A percentile compares a stretch with the other conserved stretches of the same genome.
phyloP scores from a whole-genome alignment of 2,888 invertebrate species.

The Drosophila formosana region DNA sequence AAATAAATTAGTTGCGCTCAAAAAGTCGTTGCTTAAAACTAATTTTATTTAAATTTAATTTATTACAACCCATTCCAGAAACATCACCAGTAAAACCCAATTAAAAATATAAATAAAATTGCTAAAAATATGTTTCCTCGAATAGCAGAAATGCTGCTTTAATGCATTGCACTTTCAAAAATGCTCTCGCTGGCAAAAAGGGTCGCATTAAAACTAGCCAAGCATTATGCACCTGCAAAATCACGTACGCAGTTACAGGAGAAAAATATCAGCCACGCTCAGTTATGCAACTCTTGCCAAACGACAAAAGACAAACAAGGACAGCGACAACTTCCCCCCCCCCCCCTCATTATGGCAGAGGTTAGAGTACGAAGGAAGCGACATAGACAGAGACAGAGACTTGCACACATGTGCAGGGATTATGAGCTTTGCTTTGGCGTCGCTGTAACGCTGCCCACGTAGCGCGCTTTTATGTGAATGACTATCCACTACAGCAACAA shows the following conservation, averaged over 20 bases:
- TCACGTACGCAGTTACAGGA: slow-evolving; percentile 6
- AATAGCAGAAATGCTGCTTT: background rate
- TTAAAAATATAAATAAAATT: slow-evolving; percentile 1
- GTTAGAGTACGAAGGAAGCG: background rate
- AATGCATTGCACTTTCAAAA: background rate
- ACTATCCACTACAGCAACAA: slow-evolving; percentile 10
- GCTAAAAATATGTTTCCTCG: background rate
- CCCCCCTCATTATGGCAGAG: slow-evolving; percentile 4
- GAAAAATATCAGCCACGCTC: slow-evolving; percentile 8
- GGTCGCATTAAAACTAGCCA: background rate
- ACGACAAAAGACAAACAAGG: background rate
- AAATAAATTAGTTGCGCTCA: slow-evolving; percentile 12
- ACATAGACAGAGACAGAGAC: slow-evolving; percentile 6
- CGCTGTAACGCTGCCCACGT: slow-evolving; percentile 20
- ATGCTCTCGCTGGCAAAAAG: background rate
- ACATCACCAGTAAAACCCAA: too few species aligned
- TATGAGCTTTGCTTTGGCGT: slow-evolving; percentile 33
- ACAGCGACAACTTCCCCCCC: slow-evolving; percentile 8
- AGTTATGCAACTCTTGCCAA: slow-evolving; percentile 2
- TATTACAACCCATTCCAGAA: too few species aligned
- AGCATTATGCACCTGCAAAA: background rate
- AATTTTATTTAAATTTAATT: background rate
- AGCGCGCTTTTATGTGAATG: slow-evolving; percentile 14
- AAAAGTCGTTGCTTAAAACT: background rate
- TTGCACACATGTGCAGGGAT: slow-evolving; percentile 23